Evolutionary conservation across 2,797 vertebrate species (phyloP).

Genomic region (Triplophysa bombifrons): DNA sequence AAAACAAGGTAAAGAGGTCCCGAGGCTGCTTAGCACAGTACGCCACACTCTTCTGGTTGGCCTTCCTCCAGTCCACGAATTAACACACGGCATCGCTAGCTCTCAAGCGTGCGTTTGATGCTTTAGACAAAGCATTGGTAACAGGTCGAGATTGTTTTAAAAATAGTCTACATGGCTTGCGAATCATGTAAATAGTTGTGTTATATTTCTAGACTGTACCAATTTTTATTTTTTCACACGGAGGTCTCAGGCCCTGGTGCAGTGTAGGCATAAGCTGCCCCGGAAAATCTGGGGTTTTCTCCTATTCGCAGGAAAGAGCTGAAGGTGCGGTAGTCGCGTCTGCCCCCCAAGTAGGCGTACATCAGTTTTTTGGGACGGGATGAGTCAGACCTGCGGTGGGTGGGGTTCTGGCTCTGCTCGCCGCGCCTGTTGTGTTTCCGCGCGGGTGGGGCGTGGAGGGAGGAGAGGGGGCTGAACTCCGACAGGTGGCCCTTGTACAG

Average conservation of each 20-base stretch:
- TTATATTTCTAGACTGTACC: not conserved
- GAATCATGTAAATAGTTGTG: too few species aligned
- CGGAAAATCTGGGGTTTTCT: conserved; percentile 68
- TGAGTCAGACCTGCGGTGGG: conserved; percentile 80
- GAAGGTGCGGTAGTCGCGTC: conserved; percentile 80
- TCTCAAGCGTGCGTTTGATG: conserved; percentile 18
- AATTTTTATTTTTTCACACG: conserved; percentile 69
- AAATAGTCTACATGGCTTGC: conserved; percentile 11
- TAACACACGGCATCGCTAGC: conserved; percentile 24
- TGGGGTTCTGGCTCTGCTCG: conserved; percentile 68
- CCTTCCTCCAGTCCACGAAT: conserved; percentile 31
- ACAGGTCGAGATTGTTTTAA: conserved; percentile 25
- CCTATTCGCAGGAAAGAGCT: conserved; percentile 77
- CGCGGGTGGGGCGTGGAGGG: conserved; percentile 74
- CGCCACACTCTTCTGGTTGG: conserved; percentile 29
- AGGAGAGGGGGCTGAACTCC: conserved; percentile 85
- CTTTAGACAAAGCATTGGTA: not conserved
- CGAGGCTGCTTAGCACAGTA: conserved; percentile 63
- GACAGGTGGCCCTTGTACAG: conserved; percentile 80
- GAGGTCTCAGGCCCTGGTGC: conserved; percentile 84
- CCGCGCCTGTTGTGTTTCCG: conserved; percentile 64
- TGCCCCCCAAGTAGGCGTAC: conserved; percentile 79
- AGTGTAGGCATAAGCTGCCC: conserved; percentile 63
- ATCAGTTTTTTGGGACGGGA: conserved; percentile 81
- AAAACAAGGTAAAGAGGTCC: conserved; percentile 42